Percentiles rank a stretch among this genome's conserved stretches.
These are phyloP conservation scores for Elysia crispata DNA, from an alignment of 2,888 invertebrate species.

Conservation along the genomic window DNA sequence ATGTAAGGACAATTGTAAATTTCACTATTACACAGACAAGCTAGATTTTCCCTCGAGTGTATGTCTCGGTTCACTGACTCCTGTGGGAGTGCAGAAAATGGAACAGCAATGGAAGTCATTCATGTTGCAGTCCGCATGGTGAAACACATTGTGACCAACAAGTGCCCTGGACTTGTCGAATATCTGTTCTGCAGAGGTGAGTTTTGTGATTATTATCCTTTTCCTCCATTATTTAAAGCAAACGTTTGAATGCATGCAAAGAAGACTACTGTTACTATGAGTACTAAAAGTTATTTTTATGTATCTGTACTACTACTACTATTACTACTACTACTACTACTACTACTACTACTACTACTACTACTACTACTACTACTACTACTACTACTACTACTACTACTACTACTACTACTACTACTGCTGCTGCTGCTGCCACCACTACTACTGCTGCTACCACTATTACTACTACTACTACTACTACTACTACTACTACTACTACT, in stretches of 20 bases:
- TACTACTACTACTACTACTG: too few species aligned
- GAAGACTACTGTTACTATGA: not conserved
- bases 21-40: constrained; percentile 19
- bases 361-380: not conserved
- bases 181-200: constrained; percentile 32
- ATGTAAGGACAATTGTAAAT: not conserved
- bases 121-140: not conserved
- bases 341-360: not conserved
- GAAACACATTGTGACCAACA: constrained; percentile 33
- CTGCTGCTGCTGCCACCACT: too few species aligned
- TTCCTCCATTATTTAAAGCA: not conserved
- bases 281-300: not conserved
- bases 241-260: not conserved
- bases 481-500: constrained; percentile 9
- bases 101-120: not conserved
- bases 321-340: constrained; percentile 33
- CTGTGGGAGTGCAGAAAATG: not conserved
- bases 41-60: constrained; percentile 38
- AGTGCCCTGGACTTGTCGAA: constrained; percentile 12
- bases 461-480: constrained; percentile 9
- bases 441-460: too few species aligned
- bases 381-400: too few species aligned
- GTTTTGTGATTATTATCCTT: not conserved
- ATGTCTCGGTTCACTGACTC: constrained; percentile 25
- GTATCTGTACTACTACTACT: constrained; percentile 28